These are phyloP conservation scores for Drusus annulatus DNA, from an alignment of 1,140 invertebrate species.

Conservation along the genomic window DNA sequence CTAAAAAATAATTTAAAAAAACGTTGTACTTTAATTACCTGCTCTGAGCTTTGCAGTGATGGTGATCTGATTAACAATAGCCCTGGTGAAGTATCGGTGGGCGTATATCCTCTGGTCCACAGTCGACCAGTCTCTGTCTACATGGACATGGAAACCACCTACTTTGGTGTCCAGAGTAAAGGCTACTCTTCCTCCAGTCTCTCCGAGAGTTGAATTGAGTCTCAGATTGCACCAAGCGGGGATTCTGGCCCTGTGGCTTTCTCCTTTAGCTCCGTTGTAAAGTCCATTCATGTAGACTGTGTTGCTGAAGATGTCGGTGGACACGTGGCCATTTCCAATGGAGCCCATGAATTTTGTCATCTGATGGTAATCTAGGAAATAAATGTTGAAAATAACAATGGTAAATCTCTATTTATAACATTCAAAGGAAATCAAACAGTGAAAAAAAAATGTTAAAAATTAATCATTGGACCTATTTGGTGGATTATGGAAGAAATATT, in stretches of 20 bases:
- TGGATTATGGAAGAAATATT: no score
- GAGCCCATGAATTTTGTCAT: slow-evolving; percentile 73
- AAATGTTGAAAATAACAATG: no score
- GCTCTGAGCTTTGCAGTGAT: slow-evolving; percentile 60
- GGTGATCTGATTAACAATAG: slow-evolving; percentile 72
- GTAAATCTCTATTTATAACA: no score
- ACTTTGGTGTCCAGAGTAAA: slow-evolving; percentile 67
- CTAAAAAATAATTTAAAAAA: no score
- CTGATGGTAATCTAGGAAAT: slow-evolving; percentile 66
- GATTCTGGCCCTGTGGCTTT: slow-evolving; percentile 72
- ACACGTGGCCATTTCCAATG: slow-evolving; percentile 73
- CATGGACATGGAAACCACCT: slow-evolving; percentile 66
- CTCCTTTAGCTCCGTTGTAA: slow-evolving; percentile 71
- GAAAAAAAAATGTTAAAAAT: no score
- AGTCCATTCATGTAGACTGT: slow-evolving; percentile 74
- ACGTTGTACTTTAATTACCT: slow-evolving; percentile 14
- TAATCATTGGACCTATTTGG: no score
- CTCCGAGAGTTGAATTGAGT: slow-evolving; percentile 66
- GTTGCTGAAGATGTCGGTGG: slow-evolving; percentile 73
- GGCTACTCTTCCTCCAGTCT: slow-evolving; percentile 62
- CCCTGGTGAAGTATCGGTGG: slow-evolving; percentile 72
- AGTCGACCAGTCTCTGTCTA: slow-evolving; percentile 67
- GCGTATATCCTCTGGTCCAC: slow-evolving; percentile 72
- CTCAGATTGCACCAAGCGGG: slow-evolving; percentile 73
- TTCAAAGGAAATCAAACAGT: no score